Evolutionary conservation across 2,113 vertebrate species (phyloP).

Genomic region (Centropristis striata): DNA sequence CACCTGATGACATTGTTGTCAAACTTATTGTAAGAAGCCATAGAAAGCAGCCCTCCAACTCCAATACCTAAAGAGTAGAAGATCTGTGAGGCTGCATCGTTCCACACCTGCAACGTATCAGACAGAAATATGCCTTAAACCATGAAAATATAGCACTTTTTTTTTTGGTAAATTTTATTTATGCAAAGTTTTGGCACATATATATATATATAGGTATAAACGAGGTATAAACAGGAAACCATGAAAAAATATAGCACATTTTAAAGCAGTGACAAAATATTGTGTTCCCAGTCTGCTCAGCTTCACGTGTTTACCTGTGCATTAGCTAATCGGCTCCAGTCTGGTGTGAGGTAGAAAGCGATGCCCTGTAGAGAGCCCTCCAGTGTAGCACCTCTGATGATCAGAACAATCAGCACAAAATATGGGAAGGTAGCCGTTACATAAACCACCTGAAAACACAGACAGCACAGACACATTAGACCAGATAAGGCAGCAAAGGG

Average conservation of each 20-base stretch:
- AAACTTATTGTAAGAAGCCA: conserved; percentile 90
- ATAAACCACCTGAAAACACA: conserved; percentile 84
- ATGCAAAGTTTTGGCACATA: too few species aligned
- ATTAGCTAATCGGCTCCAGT: conserved; percentile 83
- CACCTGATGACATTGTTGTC: conserved; percentile 90
- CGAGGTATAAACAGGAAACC: too few species aligned
- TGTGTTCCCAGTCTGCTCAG: too few species aligned
- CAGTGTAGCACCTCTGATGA: conserved; percentile 83
- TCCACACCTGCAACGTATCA: conserved; percentile 85
- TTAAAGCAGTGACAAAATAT: too few species aligned
- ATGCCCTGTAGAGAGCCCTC: conserved; percentile 86
- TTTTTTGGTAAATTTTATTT: too few species aligned
- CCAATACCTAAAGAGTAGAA: conserved; percentile 90
- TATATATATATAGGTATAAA: too few species aligned
- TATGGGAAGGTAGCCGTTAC: conserved; percentile 88
- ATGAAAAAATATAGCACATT: too few species aligned
- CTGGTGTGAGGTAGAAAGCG: conserved; percentile 85
- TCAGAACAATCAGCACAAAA: conserved; percentile 85
- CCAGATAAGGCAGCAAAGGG: neutral
- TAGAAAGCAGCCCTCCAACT: conserved; percentile 87
- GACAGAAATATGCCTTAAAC: neutral
- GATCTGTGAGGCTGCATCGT: conserved; percentile 89
- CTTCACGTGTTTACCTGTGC: conserved; percentile 82
- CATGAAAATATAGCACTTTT: neutral
- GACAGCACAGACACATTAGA: conserved; percentile 23